Conservation (phyloP, 2,113 vertebrate species). For the Pitta sordida region DNA sequence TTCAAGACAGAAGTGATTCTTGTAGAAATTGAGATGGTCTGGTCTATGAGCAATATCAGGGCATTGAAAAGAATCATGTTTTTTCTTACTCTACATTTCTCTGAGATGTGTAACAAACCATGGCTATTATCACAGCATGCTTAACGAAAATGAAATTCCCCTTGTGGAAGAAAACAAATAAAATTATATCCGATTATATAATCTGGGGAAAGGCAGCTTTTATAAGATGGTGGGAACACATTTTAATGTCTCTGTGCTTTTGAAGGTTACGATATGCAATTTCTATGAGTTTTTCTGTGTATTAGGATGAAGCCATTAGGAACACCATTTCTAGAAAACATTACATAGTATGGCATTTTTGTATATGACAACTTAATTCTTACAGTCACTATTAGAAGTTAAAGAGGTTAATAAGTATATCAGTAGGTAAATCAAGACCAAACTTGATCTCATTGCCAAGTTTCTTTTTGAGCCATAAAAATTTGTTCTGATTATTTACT, state of each 20-base stretch:
- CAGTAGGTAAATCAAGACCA: background rate
- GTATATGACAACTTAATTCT: background rate
- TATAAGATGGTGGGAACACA: background rate
- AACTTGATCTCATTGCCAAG: background rate
- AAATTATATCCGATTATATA: background rate
- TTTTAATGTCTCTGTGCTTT: background rate
- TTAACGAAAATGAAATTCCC: background rate
- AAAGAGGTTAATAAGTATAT: background rate
- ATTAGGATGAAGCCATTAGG: background rate
- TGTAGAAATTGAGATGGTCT: background rate
- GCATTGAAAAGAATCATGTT: background rate
- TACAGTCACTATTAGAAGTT: background rate
- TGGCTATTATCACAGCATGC: background rate
- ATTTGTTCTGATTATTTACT: background rate
- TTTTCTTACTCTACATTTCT: background rate
- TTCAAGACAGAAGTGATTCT: background rate
- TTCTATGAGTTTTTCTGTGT: background rate
- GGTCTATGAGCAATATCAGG: background rate
- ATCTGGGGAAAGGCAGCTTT: background rate
- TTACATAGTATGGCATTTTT: background rate
- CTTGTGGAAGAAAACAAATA: background rate
- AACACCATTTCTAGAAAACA: background rate
- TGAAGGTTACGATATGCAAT: background rate
- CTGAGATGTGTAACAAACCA: background rate
- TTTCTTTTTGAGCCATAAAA: background rate